Percentiles rank a stretch among this genome's conserved stretches.
Conservation (phyloP, 2,888 invertebrate species). For the Drosophila colorata region DNA sequence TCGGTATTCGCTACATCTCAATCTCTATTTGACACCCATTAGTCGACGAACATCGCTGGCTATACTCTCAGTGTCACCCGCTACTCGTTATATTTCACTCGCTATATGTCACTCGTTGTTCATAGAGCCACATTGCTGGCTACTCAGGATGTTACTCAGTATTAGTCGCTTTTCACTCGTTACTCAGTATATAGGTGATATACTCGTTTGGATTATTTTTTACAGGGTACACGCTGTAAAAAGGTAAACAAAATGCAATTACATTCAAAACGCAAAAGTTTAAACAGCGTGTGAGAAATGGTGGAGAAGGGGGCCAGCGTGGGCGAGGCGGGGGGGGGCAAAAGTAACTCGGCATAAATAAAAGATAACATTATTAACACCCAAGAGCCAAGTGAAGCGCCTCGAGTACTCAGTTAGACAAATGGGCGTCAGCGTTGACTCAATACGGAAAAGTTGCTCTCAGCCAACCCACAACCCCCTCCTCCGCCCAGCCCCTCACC, state of each 20-base stretch:
- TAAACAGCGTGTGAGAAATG: conserved; percentile 25
- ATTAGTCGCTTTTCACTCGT: background rate
- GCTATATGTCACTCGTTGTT: background rate
- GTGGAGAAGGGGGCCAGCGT: background rate
- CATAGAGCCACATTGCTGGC: too few relatives aligned
- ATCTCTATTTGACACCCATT: too few relatives aligned
- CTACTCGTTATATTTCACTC: background rate
- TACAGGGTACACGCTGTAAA: conserved; percentile 4
- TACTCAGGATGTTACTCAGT: too few relatives aligned
- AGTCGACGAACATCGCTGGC: too few relatives aligned
- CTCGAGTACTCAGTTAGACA: conserved; percentile 62
- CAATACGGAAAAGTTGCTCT: conserved; percentile 55
- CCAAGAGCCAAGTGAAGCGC: conserved; percentile 48
- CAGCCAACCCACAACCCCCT: background rate
- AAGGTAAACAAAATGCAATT: conserved; percentile 72
- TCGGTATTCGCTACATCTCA: background rate
- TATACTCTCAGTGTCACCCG: too few relatives aligned
- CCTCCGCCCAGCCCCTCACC: too few relatives aligned
- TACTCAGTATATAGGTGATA: background rate
- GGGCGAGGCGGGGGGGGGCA: background rate
- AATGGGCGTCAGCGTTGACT: conserved; percentile 70
- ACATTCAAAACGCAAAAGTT: conserved; percentile 65
- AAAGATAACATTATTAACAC: conserved; percentile 80
- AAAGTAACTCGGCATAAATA: conserved; percentile 62
- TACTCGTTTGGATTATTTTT: background rate